Evolutionary conservation across 2,797 vertebrate species (phyloP), one percentile per base, ranked within the genome.

Genomic region (Siniperca scherzeri): DNA sequence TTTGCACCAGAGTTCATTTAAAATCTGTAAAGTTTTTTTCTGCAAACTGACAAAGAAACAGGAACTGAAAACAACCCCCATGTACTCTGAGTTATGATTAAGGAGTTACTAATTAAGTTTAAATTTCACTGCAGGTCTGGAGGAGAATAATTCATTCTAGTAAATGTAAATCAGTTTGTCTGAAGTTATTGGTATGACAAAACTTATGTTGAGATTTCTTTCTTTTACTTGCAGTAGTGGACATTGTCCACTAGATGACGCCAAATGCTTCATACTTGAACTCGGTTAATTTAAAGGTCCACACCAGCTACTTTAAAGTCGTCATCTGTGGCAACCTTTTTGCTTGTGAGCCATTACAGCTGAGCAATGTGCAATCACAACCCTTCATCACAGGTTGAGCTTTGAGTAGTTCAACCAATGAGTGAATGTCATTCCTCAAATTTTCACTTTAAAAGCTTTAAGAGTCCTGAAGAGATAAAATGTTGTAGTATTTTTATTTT

Each of bases 201-300:
- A 53, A 53, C 7, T 5, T 48, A 6, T 19, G 12, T 16, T 9
- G 3, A 53, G 17, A 13, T 21, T 7, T 30, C n/a, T 16, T 25
- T 21, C 36, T 36, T 0, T 21, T 13, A 42, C 40, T 42, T 6
- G 10, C 4, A 17, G 19, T 46, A 14, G 10, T 25, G 1, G 5
- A 25, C 14, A 2, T 16, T 14, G 59, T 50, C 74, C 82, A 65
- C 61, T 22, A 69, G 85, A 19, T 78, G 71, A 71, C 8, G 30
- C 52, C 53, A 44, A 17, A 60, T 11, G 40, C 40, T 12, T 12
- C 3, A 13, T 13, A 78, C 57, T 70, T 59, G 25, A 21, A 38
- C 22, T 53, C 7, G 1, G 4, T 7, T 36, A 0, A 13, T 44
- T 16, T 17, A 46, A n/a, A 22, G 1, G 38, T 9, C 42, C 2